Percentiles rank a stretch among this genome's conserved stretches.
Evolutionary conservation across 2,888 invertebrate genomes (phyloP).

Genomic region (Gryllus longicercus): DNA sequence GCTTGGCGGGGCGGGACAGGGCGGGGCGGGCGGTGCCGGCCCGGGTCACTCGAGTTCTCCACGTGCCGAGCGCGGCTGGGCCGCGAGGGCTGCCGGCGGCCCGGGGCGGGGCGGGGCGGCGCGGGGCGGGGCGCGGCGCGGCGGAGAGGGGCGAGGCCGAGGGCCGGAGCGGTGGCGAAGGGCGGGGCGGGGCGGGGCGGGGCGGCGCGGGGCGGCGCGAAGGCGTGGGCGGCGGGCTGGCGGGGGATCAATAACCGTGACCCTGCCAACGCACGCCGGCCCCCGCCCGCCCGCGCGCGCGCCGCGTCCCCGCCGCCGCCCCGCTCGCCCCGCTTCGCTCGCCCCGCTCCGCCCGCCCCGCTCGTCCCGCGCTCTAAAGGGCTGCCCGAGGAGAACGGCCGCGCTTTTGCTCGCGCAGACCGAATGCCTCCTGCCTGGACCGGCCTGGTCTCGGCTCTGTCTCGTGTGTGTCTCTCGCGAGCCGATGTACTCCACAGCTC

Average conservation of each 20-base stretch:
- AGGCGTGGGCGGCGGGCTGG: conserved; percentile 17
- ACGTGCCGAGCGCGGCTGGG: too few relatives aligned
- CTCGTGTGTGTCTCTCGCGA: too few relatives aligned
- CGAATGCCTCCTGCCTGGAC: background rate
- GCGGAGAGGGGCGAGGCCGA: background rate
- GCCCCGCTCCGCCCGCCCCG: background rate
- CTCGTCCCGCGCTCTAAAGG: background rate
- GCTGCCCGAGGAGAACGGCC: background rate
- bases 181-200: background rate
- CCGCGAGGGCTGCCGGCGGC: too few relatives aligned
- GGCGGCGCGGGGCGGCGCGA: background rate
- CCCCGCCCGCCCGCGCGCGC: background rate
- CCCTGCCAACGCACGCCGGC: conserved; percentile 17
- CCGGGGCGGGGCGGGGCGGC: too few relatives aligned
- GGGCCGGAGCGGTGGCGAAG: background rate
- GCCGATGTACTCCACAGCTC: too few relatives aligned
- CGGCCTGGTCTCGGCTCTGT: too few relatives aligned
- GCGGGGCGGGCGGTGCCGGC: too few relatives aligned
- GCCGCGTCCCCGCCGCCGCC: background rate
- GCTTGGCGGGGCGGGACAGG: too few relatives aligned
- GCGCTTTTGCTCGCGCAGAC: background rate
- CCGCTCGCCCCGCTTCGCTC: background rate
- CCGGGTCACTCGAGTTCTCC: too few relatives aligned
- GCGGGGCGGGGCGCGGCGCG: too few relatives aligned
- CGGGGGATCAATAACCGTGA: conserved; percentile 11